phyloP scores from a whole-genome alignment of 30 jellyfish, hydroid and myxozoan species.

The Chrysaora quinquecirrha region DNA sequence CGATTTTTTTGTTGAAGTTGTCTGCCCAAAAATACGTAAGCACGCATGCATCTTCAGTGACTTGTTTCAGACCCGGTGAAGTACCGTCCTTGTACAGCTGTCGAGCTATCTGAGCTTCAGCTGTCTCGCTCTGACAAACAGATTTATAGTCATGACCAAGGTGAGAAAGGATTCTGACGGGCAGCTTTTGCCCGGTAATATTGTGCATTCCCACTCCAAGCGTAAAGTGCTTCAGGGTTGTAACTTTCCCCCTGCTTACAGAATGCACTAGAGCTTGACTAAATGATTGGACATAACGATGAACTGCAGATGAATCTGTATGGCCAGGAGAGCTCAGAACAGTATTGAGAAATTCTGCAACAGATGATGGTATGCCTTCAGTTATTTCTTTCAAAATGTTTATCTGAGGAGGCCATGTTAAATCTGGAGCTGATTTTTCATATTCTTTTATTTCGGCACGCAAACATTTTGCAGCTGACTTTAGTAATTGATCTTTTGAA shows the following conservation, averaged over 20 bases:
- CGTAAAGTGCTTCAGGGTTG: conserved; percentile 40
- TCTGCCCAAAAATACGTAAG: conserved; percentile 54
- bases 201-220: conserved; percentile 65
- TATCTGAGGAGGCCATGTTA: conserved; percentile 46
- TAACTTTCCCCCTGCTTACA: conserved; percentile 45
- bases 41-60: background rate
- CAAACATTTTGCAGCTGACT: conserved; percentile 34
- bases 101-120: conserved; percentile 33
- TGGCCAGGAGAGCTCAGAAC: conserved; percentile 5
- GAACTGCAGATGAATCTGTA: conserved; percentile 1
- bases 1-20: conserved; percentile 32
- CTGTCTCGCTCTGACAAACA: conserved; percentile 52
- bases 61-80: background rate
- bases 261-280: conserved; percentile 33
- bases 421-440: background rate
- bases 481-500: conserved; percentile 1
- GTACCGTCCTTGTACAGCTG: background rate
- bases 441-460: conserved; percentile 36
- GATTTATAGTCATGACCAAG: conserved; percentile 57
- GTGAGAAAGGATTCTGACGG: conserved; percentile 5
- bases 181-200: conserved; percentile 39
- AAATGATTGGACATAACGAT: conserved; percentile 23
- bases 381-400: conserved; percentile 3
- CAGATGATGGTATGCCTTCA: conserved; percentile 4
- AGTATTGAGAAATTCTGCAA: background rate